Evolutionary conservation across 2,888 invertebrate species (phyloP).

Genomic region (Cryptophagus acutangulus): DNA sequence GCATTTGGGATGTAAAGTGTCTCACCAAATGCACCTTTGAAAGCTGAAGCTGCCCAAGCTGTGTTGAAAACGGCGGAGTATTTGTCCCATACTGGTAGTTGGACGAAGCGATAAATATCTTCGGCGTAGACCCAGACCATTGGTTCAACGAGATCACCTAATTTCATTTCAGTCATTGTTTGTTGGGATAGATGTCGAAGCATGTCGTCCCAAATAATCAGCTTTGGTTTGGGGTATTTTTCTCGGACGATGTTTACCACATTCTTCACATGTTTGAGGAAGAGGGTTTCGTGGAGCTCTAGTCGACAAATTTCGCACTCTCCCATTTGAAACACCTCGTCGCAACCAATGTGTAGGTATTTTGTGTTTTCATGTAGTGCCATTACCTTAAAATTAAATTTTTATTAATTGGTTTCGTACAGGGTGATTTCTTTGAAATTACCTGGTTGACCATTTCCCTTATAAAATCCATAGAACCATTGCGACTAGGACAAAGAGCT

Average conservation of each 20-base stretch:
- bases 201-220: conserved; percentile 82
- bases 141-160: conserved; percentile 66
- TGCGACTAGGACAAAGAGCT: conserved; percentile 67
- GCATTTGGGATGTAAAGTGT: conserved; percentile 63
- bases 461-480: conserved; percentile 58
- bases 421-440: conserved; percentile 17
- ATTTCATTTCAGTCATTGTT: conserved; percentile 56
- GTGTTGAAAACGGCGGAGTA: conserved; percentile 62
- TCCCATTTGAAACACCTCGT: conserved; percentile 69
- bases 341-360: conserved; percentile 69
- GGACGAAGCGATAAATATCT: conserved; percentile 57
- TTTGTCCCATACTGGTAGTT: conserved; percentile 58
- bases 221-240: conserved; percentile 54
- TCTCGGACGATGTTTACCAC: conserved; percentile 57
- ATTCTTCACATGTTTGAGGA: conserved; percentile 58
- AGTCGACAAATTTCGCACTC: conserved; percentile 59
- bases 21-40: conserved; percentile 72
- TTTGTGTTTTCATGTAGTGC: conserved; percentile 40
- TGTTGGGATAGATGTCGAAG: conserved; percentile 59
- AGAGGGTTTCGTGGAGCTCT: conserved; percentile 54
- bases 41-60: conserved; percentile 71
- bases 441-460: conserved; percentile 68
- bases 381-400: conserved; percentile 35
- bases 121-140: conserved; percentile 80
- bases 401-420: conserved; percentile 3